These are phyloP conservation scores for Willisornis vidua DNA, from an alignment of 2,113 vertebrate species.

Conservation along the genomic window DNA sequence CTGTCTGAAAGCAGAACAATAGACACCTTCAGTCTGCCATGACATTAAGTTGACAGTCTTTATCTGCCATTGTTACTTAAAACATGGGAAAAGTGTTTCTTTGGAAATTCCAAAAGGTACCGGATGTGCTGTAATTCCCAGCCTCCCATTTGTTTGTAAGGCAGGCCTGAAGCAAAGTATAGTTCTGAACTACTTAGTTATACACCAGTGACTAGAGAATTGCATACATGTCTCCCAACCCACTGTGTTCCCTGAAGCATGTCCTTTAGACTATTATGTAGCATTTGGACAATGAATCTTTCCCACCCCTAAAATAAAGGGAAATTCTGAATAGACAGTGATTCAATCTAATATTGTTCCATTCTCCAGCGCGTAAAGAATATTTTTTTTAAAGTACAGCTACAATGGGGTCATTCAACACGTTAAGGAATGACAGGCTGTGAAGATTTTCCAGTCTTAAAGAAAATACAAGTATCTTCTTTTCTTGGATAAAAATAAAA, in stretches of 20 bases:
- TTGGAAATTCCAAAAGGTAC: conserved; percentile 73
- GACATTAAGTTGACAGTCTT: conserved; percentile 78
- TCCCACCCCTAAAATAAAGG: conserved; percentile 71
- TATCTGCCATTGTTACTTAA: conserved; percentile 77
- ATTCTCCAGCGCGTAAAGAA: conserved; percentile 70
- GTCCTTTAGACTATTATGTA: conserved; percentile 67
- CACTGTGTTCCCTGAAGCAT: conserved; percentile 73
- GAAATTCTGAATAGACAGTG: conserved; percentile 60
- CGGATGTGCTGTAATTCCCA: conserved; percentile 74
- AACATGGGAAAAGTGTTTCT: conserved; percentile 73
- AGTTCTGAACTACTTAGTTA: conserved; percentile 76
- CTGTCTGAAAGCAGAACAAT: conserved; percentile 73
- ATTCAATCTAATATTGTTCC: conserved; percentile 77
- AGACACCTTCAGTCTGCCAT: conserved; percentile 57
- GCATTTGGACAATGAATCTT: conserved; percentile 69
- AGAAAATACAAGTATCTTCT: not conserved
- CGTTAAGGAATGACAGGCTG: conserved; percentile 52
- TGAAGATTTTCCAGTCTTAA: conserved; percentile 26
- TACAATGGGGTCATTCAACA: conserved; percentile 67
- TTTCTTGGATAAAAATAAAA: conserved; percentile 15
- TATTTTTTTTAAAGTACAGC: conserved; percentile 9
- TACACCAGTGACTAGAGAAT: conserved; percentile 74
- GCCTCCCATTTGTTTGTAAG: conserved; percentile 57
- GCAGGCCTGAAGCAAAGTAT: conserved; percentile 61
- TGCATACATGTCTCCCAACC: conserved; percentile 44